phyloP scores from a whole-genome alignment of 1,140 invertebrate genomes.

The Solen grandis region DNA sequence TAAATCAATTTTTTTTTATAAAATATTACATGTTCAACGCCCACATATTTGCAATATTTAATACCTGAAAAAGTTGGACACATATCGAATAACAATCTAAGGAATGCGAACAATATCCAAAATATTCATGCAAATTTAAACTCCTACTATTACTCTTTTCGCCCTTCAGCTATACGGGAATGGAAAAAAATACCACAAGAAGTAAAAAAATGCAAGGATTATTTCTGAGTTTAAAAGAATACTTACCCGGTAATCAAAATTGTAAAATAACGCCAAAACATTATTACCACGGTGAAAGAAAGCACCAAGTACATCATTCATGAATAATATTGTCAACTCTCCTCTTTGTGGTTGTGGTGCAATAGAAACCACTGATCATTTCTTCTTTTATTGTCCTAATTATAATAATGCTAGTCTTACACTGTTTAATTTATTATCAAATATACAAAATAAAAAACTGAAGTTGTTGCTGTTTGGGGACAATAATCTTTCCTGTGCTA shows the following conservation, averaged over 20 bases:
- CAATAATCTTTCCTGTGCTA: too few species aligned
- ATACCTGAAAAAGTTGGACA: not conserved
- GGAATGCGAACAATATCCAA: too few species aligned
- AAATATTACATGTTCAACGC: conserved; percentile 17
- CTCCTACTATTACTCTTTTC: conserved; percentile 11
- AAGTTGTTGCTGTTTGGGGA: too few species aligned
- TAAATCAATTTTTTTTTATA: conserved; percentile 32
- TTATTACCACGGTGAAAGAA: not conserved
- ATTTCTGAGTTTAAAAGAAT: not conserved
- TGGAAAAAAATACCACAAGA: conserved; percentile 11
- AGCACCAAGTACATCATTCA: not conserved
- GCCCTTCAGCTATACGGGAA: not conserved
- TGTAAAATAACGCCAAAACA: conserved; percentile 15
- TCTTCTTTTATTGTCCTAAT: conserved; percentile 5
- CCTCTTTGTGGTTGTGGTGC: too few species aligned
- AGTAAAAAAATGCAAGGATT: not conserved
- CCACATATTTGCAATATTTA: conserved; percentile 4
- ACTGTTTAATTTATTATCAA: too few species aligned
- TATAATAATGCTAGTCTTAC: too few species aligned
- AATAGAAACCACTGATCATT: conserved; percentile 16
- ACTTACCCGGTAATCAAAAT: not conserved
- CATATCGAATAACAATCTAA: conserved; percentile 1
- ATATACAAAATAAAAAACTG: too few species aligned
- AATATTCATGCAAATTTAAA: too few species aligned
- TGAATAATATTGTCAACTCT: conserved; percentile 8